phyloP scores from a whole-genome alignment of 2,888 invertebrate genomes.

The Thera obeliscata region DNA sequence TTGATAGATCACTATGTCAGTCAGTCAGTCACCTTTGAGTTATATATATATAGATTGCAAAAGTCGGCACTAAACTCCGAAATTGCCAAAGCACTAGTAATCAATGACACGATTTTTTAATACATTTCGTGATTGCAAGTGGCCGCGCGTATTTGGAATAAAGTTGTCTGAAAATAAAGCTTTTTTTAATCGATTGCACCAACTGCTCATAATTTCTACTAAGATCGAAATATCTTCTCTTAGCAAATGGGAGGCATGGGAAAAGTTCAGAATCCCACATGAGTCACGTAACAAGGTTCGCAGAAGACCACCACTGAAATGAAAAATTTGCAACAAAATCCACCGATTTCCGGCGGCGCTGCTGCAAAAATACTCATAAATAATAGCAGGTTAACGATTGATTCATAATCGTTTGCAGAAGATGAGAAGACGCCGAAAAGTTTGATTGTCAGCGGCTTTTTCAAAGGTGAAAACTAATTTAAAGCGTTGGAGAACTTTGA shows the following conservation, averaged over 20 bases:
- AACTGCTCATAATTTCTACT: too few species aligned
- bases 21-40: too few species aligned
- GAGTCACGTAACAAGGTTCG: slow-evolving; percentile 37
- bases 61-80: too few species aligned
- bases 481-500: not conserved
- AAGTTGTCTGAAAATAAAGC: too few species aligned
- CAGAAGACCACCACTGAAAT: slow-evolving; percentile 52
- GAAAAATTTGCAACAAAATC: slow-evolving; percentile 55
- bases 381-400: slow-evolving; percentile 5
- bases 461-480: not conserved
- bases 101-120: too few species aligned
- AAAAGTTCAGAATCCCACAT: not conserved
- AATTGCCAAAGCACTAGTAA: too few species aligned
- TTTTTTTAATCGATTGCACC: too few species aligned
- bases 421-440: slow-evolving; percentile 26
- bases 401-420: slow-evolving; percentile 17
- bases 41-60: too few species aligned
- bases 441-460: not conserved
- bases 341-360: slow-evolving; percentile 75
- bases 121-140: too few species aligned
- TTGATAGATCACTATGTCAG: too few species aligned
- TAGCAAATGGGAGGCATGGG: not conserved
- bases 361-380: slow-evolving; percentile 30
- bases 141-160: too few species aligned
- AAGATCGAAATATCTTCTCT: too few species aligned